Conservation (phyloP, 2,797 vertebrate genomes). For the Sternotherus odoratus region DNA sequence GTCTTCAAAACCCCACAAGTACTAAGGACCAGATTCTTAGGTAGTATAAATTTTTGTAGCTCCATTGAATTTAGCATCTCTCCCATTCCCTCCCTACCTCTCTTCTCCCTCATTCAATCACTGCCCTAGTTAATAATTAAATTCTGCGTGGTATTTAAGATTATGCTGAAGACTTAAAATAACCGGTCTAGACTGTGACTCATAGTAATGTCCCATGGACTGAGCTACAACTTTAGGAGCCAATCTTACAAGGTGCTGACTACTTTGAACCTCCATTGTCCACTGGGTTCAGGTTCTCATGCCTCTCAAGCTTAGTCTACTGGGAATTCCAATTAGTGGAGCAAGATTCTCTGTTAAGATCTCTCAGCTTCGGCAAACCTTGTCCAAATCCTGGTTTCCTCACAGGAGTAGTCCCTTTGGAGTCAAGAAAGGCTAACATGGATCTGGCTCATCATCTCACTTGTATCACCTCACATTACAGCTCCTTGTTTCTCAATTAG, state of each 20-base stretch:
- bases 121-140: background rate
- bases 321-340: background rate
- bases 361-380: background rate
- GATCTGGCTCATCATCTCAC: background rate
- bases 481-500: background rate
- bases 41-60: background rate
- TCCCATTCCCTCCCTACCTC: fast-evolving
- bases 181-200: background rate
- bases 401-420: background rate
- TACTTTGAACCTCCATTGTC: background rate
- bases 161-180: background rate
- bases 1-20: background rate
- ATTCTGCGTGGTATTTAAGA: background rate
- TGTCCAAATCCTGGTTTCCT: background rate
- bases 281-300: background rate
- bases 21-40: background rate
- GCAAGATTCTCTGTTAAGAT: background rate
- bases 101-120: background rate
- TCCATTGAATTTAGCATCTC: background rate
- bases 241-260: background rate
- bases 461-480: background rate
- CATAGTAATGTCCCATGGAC: background rate
- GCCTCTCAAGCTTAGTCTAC: background rate
- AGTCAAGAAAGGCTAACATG: background rate
- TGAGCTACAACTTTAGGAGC: background rate